phyloP scores from a whole-genome alignment of 2,113 vertebrate genomes.

The Dicentrarchus labrax region DNA sequence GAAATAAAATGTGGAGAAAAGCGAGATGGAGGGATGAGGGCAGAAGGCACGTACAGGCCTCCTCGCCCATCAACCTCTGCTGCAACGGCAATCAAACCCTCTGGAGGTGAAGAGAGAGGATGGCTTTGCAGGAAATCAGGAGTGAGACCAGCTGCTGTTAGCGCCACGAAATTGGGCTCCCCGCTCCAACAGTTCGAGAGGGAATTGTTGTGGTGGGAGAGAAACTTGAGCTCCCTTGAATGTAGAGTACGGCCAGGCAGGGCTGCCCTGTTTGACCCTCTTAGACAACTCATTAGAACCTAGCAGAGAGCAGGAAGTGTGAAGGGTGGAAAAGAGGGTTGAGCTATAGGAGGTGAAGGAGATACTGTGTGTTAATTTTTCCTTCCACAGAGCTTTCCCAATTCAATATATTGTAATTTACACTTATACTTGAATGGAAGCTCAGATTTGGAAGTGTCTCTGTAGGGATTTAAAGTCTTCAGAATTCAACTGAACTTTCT shows the following conservation, averaged over 20 bases:
- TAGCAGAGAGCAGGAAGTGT: not conserved
- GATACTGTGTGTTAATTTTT: not conserved
- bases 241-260: not conserved
- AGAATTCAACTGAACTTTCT: not conserved
- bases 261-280: constrained; percentile 6
- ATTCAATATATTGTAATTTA: not conserved
- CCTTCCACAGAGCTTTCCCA: not conserved
- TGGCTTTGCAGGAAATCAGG: constrained; percentile 30
- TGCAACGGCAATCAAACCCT: constrained; percentile 35
- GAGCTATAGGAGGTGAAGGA: not conserved
- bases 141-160: constrained; percentile 27
- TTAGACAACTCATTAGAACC: constrained; percentile 30
- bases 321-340: not conserved
- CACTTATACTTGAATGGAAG: not conserved
- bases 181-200: constrained; percentile 25
- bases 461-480: not conserved
- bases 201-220: constrained; percentile 38
- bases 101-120: constrained; percentile 12
- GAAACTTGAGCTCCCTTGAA: constrained; percentile 28
- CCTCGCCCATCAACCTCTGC: constrained; percentile 34
- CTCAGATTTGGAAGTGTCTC: not conserved
- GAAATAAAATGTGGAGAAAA: constrained; percentile 14
- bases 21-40: not conserved
- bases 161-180: constrained; percentile 27
- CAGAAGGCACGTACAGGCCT: constrained; percentile 4